phyloP scores from a whole-genome alignment of 2,113 vertebrate genomes.

The pig (Sus scrofa) region T2T-Sscrofa CM000823.6:38588001-38588500 shows the following conservation, averaged over 20 bases:
- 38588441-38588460: neutral
- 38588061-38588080: neutral
- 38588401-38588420: neutral
- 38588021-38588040: neutral
- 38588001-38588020: neutral
- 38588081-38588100: neutral
- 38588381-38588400: neutral
- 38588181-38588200: neutral
- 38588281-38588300: too few species aligned
- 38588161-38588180: neutral
- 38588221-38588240: neutral
- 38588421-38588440: neutral
- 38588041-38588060: neutral
- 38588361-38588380: neutral
- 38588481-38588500: neutral
- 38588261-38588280: neutral
- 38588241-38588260: neutral
- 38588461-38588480: neutral
- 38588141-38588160: neutral
- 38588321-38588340: neutral
- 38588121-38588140: too few species aligned
- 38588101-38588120: neutral
- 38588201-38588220: neutral
- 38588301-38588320: neutral
- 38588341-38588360: neutral